Percentiles rank a stretch among this genome's conserved stretches.
Evolutionary conservation across 2,888 invertebrate species (phyloP).

Genomic region (Perithous albicinctus): DNA sequence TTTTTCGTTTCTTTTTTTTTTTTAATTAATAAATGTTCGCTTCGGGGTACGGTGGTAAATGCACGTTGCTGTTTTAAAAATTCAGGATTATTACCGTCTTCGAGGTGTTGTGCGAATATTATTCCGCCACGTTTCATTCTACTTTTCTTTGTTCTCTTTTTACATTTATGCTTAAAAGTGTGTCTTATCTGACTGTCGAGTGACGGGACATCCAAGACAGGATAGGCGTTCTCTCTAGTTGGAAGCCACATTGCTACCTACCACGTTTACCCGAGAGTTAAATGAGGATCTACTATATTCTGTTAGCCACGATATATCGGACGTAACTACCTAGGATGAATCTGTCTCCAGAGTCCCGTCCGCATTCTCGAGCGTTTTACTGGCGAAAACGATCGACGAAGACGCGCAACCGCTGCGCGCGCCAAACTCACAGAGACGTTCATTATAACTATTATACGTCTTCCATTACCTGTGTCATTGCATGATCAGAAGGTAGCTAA

Average conservation of each 20-base stretch:
- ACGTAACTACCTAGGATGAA: constrained; percentile 49
- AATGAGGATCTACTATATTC: constrained; percentile 58
- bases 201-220: constrained; percentile 20
- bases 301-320: constrained; percentile 46
- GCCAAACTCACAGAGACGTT: neutral
- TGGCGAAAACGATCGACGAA: constrained; percentile 52
- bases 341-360: constrained; percentile 52
- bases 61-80: too few species aligned
- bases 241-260: constrained; percentile 23
- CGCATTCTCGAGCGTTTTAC: constrained; percentile 49
- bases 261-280: constrained; percentile 35
- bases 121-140: neutral
- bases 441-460: constrained; percentile 11
- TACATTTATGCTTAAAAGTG: neutral
- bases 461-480: too few species aligned
- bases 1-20: neutral
- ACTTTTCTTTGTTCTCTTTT: neutral
- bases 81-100: too few species aligned
- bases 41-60: neutral
- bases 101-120: neutral
- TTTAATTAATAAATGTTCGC: neutral
- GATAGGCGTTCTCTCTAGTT: constrained; percentile 19
- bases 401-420: constrained; percentile 18
- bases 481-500: too few species aligned
- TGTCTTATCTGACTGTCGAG: neutral